phyloP scores from a whole-genome alignment of 2,113 vertebrate genomes.

The Butorides virescens region DNA sequence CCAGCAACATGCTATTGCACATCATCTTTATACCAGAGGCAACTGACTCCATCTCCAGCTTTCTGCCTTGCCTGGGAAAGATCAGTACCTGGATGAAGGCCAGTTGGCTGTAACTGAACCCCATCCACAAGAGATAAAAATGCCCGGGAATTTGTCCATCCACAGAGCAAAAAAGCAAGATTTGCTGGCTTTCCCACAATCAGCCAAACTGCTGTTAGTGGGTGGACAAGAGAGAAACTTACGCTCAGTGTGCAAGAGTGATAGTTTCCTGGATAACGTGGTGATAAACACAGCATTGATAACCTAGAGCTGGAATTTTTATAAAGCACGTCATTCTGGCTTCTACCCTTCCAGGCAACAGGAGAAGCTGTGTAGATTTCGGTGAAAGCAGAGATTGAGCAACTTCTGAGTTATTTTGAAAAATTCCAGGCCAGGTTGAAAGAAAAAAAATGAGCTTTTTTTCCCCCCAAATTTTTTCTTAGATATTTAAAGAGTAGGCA shows the following conservation, averaged over 20 bases:
- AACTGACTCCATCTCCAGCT: not conserved
- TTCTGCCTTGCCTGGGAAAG: conserved; percentile 45
- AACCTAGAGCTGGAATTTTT: not conserved
- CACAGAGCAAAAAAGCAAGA: not conserved
- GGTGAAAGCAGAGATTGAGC: not conserved
- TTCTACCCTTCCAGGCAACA: not conserved
- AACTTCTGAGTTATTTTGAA: not conserved
- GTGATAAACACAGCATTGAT: not conserved
- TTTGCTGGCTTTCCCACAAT: conserved; percentile 40
- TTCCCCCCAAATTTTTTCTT: not conserved
- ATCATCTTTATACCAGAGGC: not conserved
- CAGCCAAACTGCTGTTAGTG: not conserved
- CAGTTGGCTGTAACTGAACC: conserved; percentile 27
- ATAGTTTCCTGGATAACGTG: not conserved
- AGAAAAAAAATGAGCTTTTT: not conserved
- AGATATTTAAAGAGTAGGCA: not conserved
- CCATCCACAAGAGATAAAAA: conserved; percentile 50
- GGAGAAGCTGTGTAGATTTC: not conserved
- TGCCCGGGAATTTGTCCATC: not conserved
- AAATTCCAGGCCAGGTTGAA: not conserved
- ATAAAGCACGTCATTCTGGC: not conserved
- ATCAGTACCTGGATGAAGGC: conserved; percentile 50
- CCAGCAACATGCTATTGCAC: not conserved
- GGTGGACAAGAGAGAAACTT: not conserved
- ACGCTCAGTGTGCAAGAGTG: not conserved